Base-by-base conservation (phyloP, 2,113 vertebrate species). In the Microcebus jonahi region DNA sequence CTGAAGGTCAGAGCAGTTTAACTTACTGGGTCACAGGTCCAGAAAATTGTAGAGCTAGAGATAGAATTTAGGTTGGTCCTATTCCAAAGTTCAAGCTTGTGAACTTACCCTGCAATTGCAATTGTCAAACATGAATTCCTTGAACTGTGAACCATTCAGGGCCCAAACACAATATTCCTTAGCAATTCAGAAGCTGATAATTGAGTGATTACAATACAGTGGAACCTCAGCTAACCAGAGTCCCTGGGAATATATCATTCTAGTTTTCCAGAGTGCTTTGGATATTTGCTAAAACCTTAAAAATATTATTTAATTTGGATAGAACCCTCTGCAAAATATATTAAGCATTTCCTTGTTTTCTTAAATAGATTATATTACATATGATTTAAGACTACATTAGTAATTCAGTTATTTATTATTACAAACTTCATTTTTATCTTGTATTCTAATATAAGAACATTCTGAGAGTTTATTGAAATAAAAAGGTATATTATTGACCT, bases 231-330 rank as follows among this genome's bases (percentile, higher is more conserved):
- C 73, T 86, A 84, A 39, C 50, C 70, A 18, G n/a, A 36, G 6
- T 12, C 17, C 27, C 21, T 50, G 12, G 31, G 34, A 75, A 76
- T 65, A 79, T 9, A 70, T 79, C 48, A 75, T 73, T 80, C 34
- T 48, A 45, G 36, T 65, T 91, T 77, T 55, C 75, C 59, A 90
- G 42, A 90, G 80, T 65, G 5, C 17, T 90, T 84, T 70, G 31
- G 5, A 3, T 81, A 94, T 75, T 90, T 88, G 36, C 34, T 45
- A 90, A 88, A 96, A 84, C 21, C 75, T 95, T 84, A 45, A 34
- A 89, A 86, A 88, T 88, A 75, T 70, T 84, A 14, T 68, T 96
- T 53, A 73, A 70, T 83, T 92, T 96, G 27, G 31, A 18, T 65
- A 68, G 55, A 82, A 84, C 20, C n/a, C 29, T 81, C 18, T 59